These are phyloP conservation scores for Chaetogeoica ovagalla DNA, from an alignment of 2,888 invertebrate species.

Conservation along the genomic window DNA sequence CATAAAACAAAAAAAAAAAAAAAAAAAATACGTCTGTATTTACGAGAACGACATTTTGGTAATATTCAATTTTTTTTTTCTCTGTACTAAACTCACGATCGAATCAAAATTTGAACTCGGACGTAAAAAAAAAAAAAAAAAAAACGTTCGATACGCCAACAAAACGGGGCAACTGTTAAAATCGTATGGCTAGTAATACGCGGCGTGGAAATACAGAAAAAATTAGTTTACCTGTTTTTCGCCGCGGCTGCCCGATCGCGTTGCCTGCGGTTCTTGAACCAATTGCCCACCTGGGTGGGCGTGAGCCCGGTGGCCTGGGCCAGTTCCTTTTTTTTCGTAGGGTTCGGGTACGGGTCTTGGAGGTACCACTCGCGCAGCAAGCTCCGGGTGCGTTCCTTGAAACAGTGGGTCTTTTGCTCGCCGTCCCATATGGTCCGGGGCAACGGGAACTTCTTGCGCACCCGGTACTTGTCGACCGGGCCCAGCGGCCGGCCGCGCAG, in stretches of 20 bases:
- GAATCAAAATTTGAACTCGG: too few species aligned
- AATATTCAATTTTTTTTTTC: background rate
- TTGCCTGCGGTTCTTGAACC: conserved; percentile 89
- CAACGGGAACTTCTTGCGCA: conserved; percentile 89
- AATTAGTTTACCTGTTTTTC: conserved; percentile 82
- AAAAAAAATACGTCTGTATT: too few species aligned
- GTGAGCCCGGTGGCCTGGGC: conserved; percentile 89
- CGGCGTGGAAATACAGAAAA: too few species aligned
- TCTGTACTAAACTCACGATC: too few species aligned
- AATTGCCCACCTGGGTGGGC: conserved; percentile 90
- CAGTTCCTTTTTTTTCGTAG: conserved; percentile 87
- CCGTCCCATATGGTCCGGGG: conserved; percentile 94
- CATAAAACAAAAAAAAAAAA: too few species aligned
- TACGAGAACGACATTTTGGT: background rate
- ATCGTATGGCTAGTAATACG: too few species aligned
- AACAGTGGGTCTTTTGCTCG: conserved; percentile 94
- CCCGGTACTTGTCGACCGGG: conserved; percentile 91
- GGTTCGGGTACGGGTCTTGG: conserved; percentile 95
- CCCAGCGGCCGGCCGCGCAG: conserved; percentile 86
- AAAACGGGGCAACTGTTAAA: too few species aligned
- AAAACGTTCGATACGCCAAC: too few species aligned
- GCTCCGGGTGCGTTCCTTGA: conserved; percentile 93
- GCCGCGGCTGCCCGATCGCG: conserved; percentile 89
- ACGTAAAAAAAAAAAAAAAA: too few species aligned
- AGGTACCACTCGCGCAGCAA: conserved; percentile 97